Evolutionary conservation across 2,888 invertebrate genomes (phyloP).

Genomic region (Trichopria drosophilae): DNA sequence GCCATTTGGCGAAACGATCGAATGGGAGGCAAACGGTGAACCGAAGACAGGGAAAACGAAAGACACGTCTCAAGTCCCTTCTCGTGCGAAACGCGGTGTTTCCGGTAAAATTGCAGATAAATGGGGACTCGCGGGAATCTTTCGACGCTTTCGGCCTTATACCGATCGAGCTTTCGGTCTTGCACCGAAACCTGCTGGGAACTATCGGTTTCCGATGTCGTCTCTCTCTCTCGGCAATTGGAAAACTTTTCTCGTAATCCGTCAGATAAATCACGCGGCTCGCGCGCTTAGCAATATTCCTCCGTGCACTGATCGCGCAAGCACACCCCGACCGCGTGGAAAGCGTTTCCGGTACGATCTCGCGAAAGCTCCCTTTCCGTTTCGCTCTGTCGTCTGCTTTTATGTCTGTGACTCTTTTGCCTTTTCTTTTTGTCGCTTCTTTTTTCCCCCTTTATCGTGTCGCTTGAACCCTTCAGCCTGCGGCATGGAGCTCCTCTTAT

Average conservation of each 20-base stretch:
- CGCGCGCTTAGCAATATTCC: conserved; percentile 28
- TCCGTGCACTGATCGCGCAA: conserved; percentile 11
- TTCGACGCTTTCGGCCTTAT: no score
- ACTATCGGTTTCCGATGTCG: conserved; percentile 49
- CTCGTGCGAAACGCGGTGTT: no score
- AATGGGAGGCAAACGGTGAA: no score
- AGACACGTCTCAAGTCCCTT: no score
- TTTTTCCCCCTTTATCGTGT: no score
- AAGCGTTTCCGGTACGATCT: conserved; percentile 9
- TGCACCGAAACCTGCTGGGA: conserved; percentile 33
- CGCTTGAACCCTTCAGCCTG: no score
- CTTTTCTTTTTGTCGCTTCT: neutral
- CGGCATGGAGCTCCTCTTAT: no score
- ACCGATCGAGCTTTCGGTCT: no score
- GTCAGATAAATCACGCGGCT: conserved; percentile 47
- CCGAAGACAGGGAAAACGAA: no score
- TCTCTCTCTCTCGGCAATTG: conserved; percentile 44
- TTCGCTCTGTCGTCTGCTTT: conserved; percentile 14
- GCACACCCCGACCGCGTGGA: neutral
- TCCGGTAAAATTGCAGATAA: no score
- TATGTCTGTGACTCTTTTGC: conserved; percentile 21
- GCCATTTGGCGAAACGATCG: no score
- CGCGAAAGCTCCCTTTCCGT: conserved; percentile 4
- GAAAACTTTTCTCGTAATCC: conserved; percentile 52
- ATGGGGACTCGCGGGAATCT: no score